These are phyloP conservation scores for Monopis laevigella DNA, from an alignment of 2,888 invertebrate genomes.

Conservation along the genomic window DNA sequence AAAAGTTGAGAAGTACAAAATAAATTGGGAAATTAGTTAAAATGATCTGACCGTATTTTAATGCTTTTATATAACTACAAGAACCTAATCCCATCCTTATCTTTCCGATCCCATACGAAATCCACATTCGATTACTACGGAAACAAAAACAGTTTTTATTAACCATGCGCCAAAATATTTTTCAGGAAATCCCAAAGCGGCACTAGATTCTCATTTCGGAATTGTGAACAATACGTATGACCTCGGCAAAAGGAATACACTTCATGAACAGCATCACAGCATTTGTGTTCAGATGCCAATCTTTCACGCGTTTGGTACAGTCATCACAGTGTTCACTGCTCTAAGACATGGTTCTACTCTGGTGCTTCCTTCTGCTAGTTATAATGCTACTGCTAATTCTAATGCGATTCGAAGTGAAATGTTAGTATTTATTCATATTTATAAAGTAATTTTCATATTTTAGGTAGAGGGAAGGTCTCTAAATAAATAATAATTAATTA, in stretches of 20 bases:
- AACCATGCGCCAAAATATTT: constrained; percentile 16
- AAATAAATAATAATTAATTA: no score
- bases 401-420: constrained; percentile 74
- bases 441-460: no score
- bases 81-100: no score
- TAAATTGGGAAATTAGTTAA: no score
- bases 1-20: no score
- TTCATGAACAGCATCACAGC: constrained; percentile 53
- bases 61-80: no score
- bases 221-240: constrained; percentile 82
- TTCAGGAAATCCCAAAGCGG: constrained; percentile 80
- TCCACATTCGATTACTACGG: no score
- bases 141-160: no score
- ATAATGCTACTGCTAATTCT: constrained; percentile 71
- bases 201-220: constrained; percentile 76
- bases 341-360: constrained; percentile 70
- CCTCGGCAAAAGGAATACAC: constrained; percentile 62
- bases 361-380: constrained; percentile 69
- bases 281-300: constrained; percentile 77
- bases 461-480: no score
- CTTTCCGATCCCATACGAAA: no score
- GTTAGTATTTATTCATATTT: constrained; percentile 60
- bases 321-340: constrained; percentile 68
- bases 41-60: no score
- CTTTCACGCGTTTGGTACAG: constrained; percentile 86